A percentile compares a stretch with the other conserved stretches of the same genome.
phyloP scores from a whole-genome alignment of 2,113 vertebrate species.

The Potamarius usumacintae region DNA sequence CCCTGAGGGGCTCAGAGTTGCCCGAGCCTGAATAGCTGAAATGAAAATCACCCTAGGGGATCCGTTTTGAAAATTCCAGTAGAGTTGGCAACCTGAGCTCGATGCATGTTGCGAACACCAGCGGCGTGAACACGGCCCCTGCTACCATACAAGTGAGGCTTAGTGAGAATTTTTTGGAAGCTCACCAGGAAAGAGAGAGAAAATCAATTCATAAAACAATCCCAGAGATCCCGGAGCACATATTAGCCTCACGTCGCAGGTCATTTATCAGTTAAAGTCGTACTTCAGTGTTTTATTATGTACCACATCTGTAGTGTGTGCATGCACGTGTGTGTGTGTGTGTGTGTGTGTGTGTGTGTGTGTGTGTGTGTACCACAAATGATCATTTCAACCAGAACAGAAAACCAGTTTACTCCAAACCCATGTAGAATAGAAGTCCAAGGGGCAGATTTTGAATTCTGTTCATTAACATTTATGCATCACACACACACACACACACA shows the following conservation, averaged over 20 bases:
- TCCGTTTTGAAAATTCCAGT: constrained; percentile 63
- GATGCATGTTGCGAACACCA: constrained; percentile 55
- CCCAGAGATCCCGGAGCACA: constrained; percentile 50
- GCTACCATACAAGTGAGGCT: constrained; percentile 44
- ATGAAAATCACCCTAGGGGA: constrained; percentile 67
- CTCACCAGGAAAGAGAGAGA: constrained; percentile 47
- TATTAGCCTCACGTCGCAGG: constrained; percentile 56
- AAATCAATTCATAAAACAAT: constrained; percentile 53
- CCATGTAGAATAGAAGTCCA: background rate
- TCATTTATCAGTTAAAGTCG: constrained; percentile 53
- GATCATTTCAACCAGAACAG: background rate
- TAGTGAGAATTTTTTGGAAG: constrained; percentile 52
- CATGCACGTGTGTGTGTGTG: background rate
- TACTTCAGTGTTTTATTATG: background rate
- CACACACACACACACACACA: too few relatives aligned
- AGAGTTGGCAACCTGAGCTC: constrained; percentile 60
- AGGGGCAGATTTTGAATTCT: background rate
- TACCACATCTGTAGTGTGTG: constrained; percentile 5
- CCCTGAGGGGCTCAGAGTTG: constrained; percentile 41
- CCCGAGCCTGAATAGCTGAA: constrained; percentile 49
- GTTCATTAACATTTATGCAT: background rate
- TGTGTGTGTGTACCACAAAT: background rate
- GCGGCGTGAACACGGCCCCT: constrained; percentile 62
- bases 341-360: background rate
- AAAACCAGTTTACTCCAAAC: too few relatives aligned